Conservation (phyloP, 2,888 invertebrate species). For the Argyra leucocephala region DNA sequence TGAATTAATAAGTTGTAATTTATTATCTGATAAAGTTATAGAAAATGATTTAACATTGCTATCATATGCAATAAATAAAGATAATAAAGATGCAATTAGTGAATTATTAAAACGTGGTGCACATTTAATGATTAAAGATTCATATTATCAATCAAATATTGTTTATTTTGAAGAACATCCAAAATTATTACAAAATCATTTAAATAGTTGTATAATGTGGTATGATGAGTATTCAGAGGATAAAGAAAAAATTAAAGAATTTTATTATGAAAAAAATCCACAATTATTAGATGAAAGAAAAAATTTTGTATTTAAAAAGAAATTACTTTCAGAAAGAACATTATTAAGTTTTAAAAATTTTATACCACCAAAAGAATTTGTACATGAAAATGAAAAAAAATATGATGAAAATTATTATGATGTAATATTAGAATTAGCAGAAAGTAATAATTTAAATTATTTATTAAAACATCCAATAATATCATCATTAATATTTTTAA, state of each 20-base stretch:
- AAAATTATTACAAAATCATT: not conserved
- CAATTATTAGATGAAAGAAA: not conserved
- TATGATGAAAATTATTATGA: too few species aligned
- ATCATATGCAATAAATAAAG: not conserved
- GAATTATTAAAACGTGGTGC: slow-evolving; percentile 4
- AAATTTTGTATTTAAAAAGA: not conserved
- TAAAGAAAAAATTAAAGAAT: not conserved
- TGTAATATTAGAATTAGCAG: not conserved
- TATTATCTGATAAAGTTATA: not conserved
- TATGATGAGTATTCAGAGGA: not conserved
- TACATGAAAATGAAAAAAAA: not conserved
- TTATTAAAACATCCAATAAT: slow-evolving; percentile 2
- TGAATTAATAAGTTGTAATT: not conserved
- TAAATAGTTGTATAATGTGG: not conserved
- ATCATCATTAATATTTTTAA: not conserved
- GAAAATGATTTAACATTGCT: not conserved
- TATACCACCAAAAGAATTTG: not conserved
- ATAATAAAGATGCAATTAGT: not conserved
- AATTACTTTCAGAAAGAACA: not conserved
- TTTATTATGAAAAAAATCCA: slow-evolving; percentile 6
- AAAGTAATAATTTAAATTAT: slow-evolving; percentile 2
- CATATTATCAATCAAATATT: not conserved
- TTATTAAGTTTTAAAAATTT: slow-evolving; percentile 4
- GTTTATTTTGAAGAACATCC: not conserved
- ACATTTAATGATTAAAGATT: slow-evolving; percentile 4